Conservation (phyloP, 2,888 invertebrate genomes). For the Ectobius pallidus region DNA sequence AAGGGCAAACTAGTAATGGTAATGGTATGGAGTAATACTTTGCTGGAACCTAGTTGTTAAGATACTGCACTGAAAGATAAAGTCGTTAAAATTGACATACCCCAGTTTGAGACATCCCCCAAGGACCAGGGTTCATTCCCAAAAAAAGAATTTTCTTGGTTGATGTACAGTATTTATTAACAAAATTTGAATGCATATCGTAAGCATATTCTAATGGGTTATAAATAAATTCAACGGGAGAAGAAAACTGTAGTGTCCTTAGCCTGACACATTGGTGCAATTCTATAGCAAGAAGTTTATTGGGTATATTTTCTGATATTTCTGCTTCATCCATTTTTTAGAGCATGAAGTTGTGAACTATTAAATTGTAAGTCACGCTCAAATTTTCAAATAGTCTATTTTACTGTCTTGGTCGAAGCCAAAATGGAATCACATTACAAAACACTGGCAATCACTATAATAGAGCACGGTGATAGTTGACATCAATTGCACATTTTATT, state of each 20-base stretch:
- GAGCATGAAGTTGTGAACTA: no score
- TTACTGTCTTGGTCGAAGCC: no score
- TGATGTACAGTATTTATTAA: conserved; percentile 68
- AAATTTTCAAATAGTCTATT: no score
- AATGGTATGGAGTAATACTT: no score
- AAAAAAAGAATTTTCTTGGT: conserved; percentile 78
- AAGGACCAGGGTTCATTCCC: conserved; percentile 97
- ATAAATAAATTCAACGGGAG: conserved; percentile 72
- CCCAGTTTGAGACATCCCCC: conserved; percentile 95
- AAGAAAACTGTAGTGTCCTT: conserved; percentile 57
- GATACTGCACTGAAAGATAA: no score
- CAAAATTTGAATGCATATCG: conserved; percentile 76
- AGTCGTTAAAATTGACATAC: conserved; percentile 67
- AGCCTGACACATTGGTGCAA: conserved; percentile 58
- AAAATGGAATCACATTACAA: no score
- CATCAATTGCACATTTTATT: no score
- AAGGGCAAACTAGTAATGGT: no score
- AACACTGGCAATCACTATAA: no score
- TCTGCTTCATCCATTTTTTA: background rate
- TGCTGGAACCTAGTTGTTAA: no score
- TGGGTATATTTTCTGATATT: background rate
- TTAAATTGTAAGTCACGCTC: no score
- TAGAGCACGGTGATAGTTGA: no score
- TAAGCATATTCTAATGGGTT: conserved; percentile 88
- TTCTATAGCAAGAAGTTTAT: conserved; percentile 48